Percentiles rank a stretch among this genome's conserved stretches.
phyloP scores from a whole-genome alignment of 2,797 vertebrate species.

The Toxotes lorentzi region DNA sequence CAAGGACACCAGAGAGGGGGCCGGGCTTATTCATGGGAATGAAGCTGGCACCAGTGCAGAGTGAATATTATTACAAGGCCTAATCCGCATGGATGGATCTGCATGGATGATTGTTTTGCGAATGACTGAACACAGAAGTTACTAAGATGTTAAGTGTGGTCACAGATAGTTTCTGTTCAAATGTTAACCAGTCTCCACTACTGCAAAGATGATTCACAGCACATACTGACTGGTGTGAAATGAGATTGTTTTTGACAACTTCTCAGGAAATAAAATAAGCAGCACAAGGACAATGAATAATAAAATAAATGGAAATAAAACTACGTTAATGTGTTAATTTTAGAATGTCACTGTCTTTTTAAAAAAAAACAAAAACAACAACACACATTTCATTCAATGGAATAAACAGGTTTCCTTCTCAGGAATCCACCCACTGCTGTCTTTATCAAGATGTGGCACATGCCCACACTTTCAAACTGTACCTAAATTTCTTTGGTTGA shows the following conservation, averaged over 20 bases:
- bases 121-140: neutral
- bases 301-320: neutral
- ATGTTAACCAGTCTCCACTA: neutral
- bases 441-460: neutral
- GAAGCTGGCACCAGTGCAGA: neutral
- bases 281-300: neutral
- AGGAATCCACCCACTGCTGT: neutral
- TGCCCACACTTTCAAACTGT: neutral
- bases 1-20: constrained; percentile 4
- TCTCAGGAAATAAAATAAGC: neutral
- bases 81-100: neutral
- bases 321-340: too few species aligned
- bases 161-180: neutral
- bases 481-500: neutral
- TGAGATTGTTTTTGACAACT: neutral
- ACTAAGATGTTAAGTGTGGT: neutral
- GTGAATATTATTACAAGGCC: neutral
- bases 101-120: neutral
- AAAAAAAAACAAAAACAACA: too few species aligned
- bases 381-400: too few species aligned
- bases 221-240: neutral
- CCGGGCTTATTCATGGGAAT: neutral
- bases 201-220: too few species aligned
- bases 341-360: too few species aligned
- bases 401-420: too few species aligned